These are phyloP conservation scores for Coecobrya sp. DNA, from an alignment of 2,888 invertebrate species.

Conservation along the genomic window DNA sequence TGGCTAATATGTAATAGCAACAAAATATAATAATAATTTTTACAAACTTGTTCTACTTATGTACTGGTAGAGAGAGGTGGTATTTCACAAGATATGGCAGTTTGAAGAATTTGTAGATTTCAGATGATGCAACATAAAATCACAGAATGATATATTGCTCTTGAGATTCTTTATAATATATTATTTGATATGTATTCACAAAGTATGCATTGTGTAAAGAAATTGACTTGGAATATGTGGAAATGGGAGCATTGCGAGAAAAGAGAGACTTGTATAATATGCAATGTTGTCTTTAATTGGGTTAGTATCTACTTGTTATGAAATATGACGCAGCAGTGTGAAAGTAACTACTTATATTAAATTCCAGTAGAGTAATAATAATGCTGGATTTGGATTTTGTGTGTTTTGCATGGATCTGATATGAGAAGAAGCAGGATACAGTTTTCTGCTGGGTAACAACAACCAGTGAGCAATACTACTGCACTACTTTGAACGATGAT, in stretches of 20 bases:
- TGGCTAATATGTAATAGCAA: not conserved
- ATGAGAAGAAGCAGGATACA: too few species aligned
- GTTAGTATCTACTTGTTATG: not conserved
- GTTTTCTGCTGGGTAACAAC: too few species aligned
- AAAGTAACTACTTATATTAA: not conserved
- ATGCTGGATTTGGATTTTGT: not conserved
- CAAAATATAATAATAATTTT: not conserved
- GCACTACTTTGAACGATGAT: too few species aligned
- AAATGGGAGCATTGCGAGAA: not conserved
- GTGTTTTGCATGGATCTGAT: not conserved
- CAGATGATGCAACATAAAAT: not conserved
- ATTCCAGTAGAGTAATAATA: not conserved
- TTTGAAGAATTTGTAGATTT: not conserved
- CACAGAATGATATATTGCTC: too few species aligned
- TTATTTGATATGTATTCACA: not conserved
- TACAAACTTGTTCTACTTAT: not conserved
- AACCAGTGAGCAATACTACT: too few species aligned
- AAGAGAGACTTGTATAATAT: not conserved
- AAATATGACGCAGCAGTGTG: not conserved
- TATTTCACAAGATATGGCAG: not conserved
- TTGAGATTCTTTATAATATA: not conserved
- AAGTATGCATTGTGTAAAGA: not conserved
- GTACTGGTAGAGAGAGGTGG: not conserved
- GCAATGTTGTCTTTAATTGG: not conserved
- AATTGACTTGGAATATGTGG: not conserved